phyloP scores from a whole-genome alignment of 2,888 invertebrate genomes.

The Pristionchus fissidentatus region DNA sequence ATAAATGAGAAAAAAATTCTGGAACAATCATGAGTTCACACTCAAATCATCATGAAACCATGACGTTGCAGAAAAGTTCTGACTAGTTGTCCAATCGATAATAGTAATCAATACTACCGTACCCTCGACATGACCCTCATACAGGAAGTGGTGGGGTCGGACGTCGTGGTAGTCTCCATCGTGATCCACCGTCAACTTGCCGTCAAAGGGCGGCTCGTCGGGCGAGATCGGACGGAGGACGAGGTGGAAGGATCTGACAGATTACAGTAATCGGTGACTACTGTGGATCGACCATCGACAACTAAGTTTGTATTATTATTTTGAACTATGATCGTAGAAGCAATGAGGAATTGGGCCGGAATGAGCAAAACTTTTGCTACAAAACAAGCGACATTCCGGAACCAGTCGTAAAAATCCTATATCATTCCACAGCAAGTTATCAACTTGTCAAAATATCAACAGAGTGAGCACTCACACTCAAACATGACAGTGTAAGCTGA shows the following conservation, averaged over 20 bases:
- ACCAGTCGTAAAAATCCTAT: no score
- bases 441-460: no score
- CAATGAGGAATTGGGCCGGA: no score
- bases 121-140: constrained; percentile 70
- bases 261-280: not conserved
- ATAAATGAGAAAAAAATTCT: not conserved
- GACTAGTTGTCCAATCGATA: not conserved
- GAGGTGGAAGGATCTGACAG: constrained; percentile 69
- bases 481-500: no score
- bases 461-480: no score
- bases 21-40: not conserved
- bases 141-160: constrained; percentile 70
- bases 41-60: not conserved
- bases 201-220: constrained; percentile 57
- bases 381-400: no score
- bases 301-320: no score
- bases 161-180: constrained; percentile 67
- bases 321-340: no score
- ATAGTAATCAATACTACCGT: constrained; percentile 9
- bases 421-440: no score
- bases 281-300: not conserved
- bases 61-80: no score
- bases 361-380: no score
- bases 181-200: constrained; percentile 67
- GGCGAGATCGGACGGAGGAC: constrained; percentile 65